These are phyloP conservation scores for Pentamera pediparva DNA, from an alignment of 53 echinoderm and acorn worm genomes.

Conservation along the genomic window DNA sequence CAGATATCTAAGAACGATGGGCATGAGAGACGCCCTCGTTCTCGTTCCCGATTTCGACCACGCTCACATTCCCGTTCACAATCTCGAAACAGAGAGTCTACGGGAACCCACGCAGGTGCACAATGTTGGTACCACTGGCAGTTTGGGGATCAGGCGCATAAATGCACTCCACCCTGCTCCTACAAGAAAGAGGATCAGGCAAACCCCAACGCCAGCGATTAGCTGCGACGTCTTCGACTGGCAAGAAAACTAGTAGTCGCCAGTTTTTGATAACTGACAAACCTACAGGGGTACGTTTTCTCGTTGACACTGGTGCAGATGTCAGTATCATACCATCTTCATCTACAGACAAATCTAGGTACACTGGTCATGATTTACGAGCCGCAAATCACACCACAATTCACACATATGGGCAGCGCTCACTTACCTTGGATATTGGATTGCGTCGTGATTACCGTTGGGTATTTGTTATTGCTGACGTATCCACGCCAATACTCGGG, in stretches of 20 bases:
- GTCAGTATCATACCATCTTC: background rate
- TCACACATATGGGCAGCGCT: constrained; percentile 34
- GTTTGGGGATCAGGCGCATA: constrained; percentile 4
- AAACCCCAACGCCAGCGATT: constrained; percentile 32
- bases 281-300: background rate
- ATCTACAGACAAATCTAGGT: background rate
- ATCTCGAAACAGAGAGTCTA: background rate
- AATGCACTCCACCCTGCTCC: constrained; percentile 17
- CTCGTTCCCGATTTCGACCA: too few species aligned
- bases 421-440: constrained; percentile 38
- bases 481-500: constrained; percentile 43
- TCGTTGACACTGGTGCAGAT: constrained; percentile 1
- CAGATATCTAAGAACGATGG: too few species aligned
- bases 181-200: background rate
- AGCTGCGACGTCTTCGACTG: background rate
- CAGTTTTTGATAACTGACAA: constrained; percentile 26
- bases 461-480: constrained; percentile 39
- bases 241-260: background rate
- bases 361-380: background rate
- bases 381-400: constrained; percentile 32
- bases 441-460: constrained; percentile 25
- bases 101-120: background rate
- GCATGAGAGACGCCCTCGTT: too few species aligned
- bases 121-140: constrained; percentile 26
- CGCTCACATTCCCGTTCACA: background rate